phyloP scores from a whole-genome alignment of 2,113 vertebrate genomes.

The Crypturellus undulatus region DNA sequence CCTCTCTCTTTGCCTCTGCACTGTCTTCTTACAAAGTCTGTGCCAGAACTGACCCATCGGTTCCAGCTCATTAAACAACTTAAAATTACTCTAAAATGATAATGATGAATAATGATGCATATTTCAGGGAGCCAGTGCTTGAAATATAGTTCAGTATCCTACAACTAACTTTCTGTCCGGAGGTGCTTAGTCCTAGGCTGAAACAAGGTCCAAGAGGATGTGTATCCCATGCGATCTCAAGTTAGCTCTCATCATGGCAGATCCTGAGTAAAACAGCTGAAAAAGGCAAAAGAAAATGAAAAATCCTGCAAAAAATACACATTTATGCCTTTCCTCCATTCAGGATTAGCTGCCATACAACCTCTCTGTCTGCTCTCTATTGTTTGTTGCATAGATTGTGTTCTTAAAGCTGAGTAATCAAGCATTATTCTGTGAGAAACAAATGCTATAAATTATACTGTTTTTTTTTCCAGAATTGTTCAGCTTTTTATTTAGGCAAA shows the following conservation, averaged over 20 bases:
- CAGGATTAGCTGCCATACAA: background rate
- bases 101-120: background rate
- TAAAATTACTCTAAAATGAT: background rate
- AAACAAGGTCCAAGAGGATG: background rate
- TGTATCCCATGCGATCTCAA: background rate
- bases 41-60: background rate
- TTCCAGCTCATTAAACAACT: background rate
- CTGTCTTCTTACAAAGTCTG: background rate
- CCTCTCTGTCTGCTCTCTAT: background rate
- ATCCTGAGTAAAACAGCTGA: background rate
- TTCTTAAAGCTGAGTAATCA: conserved; percentile 16
- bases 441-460: background rate
- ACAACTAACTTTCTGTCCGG: background rate
- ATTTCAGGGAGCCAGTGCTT: background rate
- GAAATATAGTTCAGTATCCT: background rate
- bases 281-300: background rate
- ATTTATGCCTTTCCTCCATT: background rate
- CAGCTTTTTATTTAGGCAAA: conserved; percentile 26
- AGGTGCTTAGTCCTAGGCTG: background rate
- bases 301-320: background rate
- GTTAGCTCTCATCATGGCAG: background rate
- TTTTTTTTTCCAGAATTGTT: background rate
- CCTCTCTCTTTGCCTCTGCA: background rate
- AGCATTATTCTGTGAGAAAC: conserved; percentile 16
- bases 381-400: background rate